A percentile compares a stretch with the other conserved stretches of the same genome.
These are phyloP conservation scores for Gobio gobio DNA, from an alignment of 2,113 vertebrate genomes.

Conservation along the genomic window DNA sequence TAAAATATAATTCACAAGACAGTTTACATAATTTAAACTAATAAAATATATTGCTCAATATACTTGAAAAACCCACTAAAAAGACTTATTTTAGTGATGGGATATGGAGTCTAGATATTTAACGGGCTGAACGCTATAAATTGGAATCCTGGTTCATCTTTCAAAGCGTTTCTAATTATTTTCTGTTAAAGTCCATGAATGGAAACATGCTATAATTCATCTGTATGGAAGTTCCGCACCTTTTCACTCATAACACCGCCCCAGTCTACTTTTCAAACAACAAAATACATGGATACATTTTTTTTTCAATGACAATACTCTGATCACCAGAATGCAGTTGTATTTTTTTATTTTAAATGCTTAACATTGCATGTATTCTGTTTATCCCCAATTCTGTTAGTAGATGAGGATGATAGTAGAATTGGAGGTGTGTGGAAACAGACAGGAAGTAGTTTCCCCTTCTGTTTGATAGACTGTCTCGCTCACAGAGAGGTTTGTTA, in stretches of 20 bases:
- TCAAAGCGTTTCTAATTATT: background rate
- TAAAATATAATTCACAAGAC: too few species aligned
- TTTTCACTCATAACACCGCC: too few species aligned
- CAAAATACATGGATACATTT: background rate
- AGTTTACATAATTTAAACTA: too few species aligned
- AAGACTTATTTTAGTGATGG: too few species aligned
- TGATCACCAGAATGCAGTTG: background rate
- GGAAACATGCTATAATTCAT: too few species aligned
- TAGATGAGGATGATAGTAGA: background rate
- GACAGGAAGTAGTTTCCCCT: background rate
- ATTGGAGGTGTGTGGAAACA: background rate
- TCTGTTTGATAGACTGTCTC: constrained; percentile 38
- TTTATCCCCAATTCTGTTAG: background rate
- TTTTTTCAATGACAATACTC: background rate
- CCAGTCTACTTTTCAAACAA: too few species aligned
- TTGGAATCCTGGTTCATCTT: background rate
- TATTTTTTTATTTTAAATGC: background rate
- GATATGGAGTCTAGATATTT: too few species aligned
- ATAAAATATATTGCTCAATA: too few species aligned
- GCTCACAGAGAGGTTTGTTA: constrained; percentile 40
- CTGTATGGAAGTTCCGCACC: too few species aligned
- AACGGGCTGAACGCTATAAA: background rate
- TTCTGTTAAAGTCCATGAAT: background rate
- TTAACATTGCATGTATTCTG: background rate
- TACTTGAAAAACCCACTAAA: too few species aligned